A percentile compares a stretch with the other conserved stretches of the same genome.
phyloP scores from a whole-genome alignment of 2,113 vertebrate species.

The Salvator merianae region DNA sequence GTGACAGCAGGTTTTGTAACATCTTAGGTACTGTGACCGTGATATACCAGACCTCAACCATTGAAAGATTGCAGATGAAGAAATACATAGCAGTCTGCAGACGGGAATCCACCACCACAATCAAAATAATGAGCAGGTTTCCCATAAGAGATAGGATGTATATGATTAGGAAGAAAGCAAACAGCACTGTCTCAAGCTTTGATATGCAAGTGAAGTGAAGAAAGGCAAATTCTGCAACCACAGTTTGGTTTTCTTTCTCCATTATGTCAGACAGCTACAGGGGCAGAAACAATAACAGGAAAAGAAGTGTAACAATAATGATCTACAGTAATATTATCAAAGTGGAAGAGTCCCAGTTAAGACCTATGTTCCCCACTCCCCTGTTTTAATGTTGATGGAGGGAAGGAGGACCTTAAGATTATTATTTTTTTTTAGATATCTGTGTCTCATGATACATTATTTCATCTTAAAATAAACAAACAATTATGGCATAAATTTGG shows the following conservation, averaged over 20 bases:
- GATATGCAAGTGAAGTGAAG: slow-evolving; percentile 13
- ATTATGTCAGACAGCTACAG: neutral
- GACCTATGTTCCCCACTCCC: neutral
- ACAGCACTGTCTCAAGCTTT: slow-evolving; percentile 12
- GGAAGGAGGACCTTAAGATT: too few species aligned
- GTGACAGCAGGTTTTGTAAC: slow-evolving; percentile 46
- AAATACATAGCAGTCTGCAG: slow-evolving; percentile 57
- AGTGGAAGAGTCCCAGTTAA: neutral
- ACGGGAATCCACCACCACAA: slow-evolving; percentile 25
- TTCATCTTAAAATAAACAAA: too few species aligned
- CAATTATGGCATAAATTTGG: too few species aligned
- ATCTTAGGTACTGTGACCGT: slow-evolving; percentile 57
- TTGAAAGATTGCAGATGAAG: slow-evolving; percentile 52
- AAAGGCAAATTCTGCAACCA: slow-evolving; percentile 14
- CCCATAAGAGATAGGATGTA: slow-evolving; percentile 46
- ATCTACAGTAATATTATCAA: neutral
- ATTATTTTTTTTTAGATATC: too few species aligned
- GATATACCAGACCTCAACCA: slow-evolving; percentile 59
- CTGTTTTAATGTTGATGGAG: too few species aligned
- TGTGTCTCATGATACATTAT: too few species aligned
- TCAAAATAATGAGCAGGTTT: slow-evolving; percentile 54
- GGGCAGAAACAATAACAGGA: neutral
- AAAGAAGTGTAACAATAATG: neutral
- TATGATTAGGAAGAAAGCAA: slow-evolving; percentile 36
- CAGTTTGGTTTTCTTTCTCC: slow-evolving; percentile 13